These are phyloP conservation scores for Cryptotermes secundus DNA, from an alignment of 1,140 invertebrate genomes.

Conservation along the genomic window DNA sequence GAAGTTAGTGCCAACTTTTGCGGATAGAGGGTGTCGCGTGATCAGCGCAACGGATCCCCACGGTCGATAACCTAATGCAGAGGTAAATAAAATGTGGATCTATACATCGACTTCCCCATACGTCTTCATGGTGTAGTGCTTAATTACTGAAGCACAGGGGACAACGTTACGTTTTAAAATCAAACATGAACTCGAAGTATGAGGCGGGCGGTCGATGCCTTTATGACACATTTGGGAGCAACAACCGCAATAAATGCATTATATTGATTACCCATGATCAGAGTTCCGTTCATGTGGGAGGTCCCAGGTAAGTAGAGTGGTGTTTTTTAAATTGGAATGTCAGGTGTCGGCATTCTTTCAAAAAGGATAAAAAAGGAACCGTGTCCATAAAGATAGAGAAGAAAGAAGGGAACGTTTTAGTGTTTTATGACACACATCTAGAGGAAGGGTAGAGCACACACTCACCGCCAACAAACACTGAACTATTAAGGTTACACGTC, in stretches of 20 bases:
- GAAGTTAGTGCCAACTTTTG: too few species aligned
- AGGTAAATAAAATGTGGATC: too few species aligned
- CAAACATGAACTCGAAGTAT: too few species aligned
- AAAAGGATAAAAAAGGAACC: not conserved
- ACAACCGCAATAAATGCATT: not conserved
- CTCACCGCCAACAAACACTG: too few species aligned
- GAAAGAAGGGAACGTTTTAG: not conserved
- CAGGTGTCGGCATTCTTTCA: slow-evolving; percentile 8
- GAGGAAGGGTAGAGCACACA: not conserved
- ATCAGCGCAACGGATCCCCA: too few species aligned
- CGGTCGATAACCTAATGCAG: too few species aligned
- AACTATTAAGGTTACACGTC: too few species aligned
- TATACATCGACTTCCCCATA: too few species aligned
- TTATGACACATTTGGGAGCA: not conserved
- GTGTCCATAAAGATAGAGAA: not conserved
- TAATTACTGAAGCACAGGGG: too few species aligned
- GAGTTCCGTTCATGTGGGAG: not conserved
- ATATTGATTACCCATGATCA: not conserved
- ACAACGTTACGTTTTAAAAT: too few species aligned
- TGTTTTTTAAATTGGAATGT: not conserved
- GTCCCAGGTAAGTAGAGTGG: not conserved
- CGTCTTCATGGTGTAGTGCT: too few species aligned
- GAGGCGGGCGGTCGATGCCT: not conserved
- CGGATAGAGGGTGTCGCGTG: too few species aligned
- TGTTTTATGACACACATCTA: not conserved